Base-by-base conservation (phyloP, 30 jellyfish, hydroid and myxozoan species). In the Rhopilema esculentum region DNA sequence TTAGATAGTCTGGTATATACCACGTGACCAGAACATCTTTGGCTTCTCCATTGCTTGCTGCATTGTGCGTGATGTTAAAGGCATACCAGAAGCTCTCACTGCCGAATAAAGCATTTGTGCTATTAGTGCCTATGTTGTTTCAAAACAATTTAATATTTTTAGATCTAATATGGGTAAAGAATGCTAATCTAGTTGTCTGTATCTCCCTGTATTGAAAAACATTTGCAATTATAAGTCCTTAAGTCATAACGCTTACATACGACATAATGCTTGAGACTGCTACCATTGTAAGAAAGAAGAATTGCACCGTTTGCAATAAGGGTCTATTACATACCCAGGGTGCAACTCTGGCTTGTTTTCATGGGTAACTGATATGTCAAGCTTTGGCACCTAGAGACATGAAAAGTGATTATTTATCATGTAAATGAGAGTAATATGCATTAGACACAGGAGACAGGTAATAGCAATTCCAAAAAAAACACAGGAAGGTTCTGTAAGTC, bases 21-120 rank as follows among this genome's bases (percentile, higher is more conserved):
- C 92, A 84, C 57, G 92, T 84, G 76, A 84, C 40, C 66, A 26
- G 53, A 21, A 84, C 29, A 66, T 84, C 87, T 29, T 72, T 84
- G 49, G 92, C 92, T 64, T 84, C 92, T 22, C 80, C 92, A 71
- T 50, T 53, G 49, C 87, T 70, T 30, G 87, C 65, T 4, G 86
- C 86, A 72, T 51, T 72, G 66, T 84, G 92, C 74, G 82, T 33
- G 1, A 84, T 49, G 32, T 76, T 72, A 48, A 84, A 72, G 21
- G 92, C 64, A 48, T 84, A 84, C 92, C 92, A 84, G 74, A 71
- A 84, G 66, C 57, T 84, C 31, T 72, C 92, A 0, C 92, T 84
- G 65, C 22, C n/a, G 73, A 26, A 26, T 17, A 73, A 73, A 9
- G 77, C 77, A 24, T 66, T 20, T 17, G 26, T 66, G 22, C 77